Base-by-base conservation (phyloP, 2,797 vertebrate genomes). In the Philypnodon macrostomus region DNA sequence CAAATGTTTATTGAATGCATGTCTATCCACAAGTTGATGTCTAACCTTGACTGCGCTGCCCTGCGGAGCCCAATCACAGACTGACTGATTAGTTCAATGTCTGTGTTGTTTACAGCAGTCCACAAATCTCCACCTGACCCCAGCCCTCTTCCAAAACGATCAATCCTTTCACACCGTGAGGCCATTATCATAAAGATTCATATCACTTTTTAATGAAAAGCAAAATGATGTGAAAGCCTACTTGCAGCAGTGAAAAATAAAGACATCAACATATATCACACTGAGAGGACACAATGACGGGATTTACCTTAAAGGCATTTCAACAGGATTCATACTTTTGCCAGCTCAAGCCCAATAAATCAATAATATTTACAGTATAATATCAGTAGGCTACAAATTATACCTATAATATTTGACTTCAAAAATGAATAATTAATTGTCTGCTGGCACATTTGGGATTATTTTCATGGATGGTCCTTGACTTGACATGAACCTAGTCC, bases 71-170 rank as follows among this genome's bases (percentile, higher is more conserved):
- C 68, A 66, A 65, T 66, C 54, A 33, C 54, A 7, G 6, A 10
- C 60, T 75, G 63, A 75, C 73, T 79, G 69, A 83, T 84, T 63
- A 77, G 71, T 70, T 66, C 62, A 41, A 83, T 4, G 51, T 70
- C 63, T 0, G 2, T 0, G 32, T 68, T 75, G 73, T 85, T 85
- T 79, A 81, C 71, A 72, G 41, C 75, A 40, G 11, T 48, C 58
- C 58, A 74, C 62, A 71, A 81, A 81, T 79, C 76, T 77, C 46
- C 47, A 47, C 58, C 41, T 62, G 63, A 74, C 64, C 60, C 0
- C 34, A 64, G 59, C 53, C 58, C 24, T 34, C 55, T 55, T 74
- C 49, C 51, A 26, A 44, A 36, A 53, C 51, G 73, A 74, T 67
- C 55, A n/a, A 40, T 58, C 38, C 51, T 47, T 41, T 54, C 65